phyloP scores from a whole-genome alignment of 2,113 vertebrate species.

The Callospermophilus lateralis region DNA sequence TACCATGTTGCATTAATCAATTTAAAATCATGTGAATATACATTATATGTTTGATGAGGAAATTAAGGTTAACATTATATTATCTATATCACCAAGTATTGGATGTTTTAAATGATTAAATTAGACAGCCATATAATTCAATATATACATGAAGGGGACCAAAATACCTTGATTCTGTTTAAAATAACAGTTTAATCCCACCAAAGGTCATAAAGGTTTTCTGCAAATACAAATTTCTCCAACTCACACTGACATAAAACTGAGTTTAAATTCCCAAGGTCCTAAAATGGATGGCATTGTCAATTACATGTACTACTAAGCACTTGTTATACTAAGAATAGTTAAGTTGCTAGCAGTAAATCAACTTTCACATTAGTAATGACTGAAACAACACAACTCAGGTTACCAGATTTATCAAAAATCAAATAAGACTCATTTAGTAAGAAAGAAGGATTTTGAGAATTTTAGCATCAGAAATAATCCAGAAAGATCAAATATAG shows the following conservation, averaged over 20 bases:
- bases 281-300: slow-evolving; percentile 6
- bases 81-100: not conserved
- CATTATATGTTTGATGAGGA: not conserved
- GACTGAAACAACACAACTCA: not conserved
- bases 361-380: not conserved
- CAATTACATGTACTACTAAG: not conserved
- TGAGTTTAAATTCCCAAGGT: slow-evolving; percentile 15
- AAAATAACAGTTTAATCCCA: slow-evolving; percentile 25
- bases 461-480: slow-evolving; percentile 42
- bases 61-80: slow-evolving; percentile 43
- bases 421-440: slow-evolving; percentile 7
- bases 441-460: not conserved
- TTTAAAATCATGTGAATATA: not conserved
- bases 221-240: slow-evolving; percentile 57
- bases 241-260: slow-evolving; percentile 18
- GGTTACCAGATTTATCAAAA: slow-evolving; percentile 29
- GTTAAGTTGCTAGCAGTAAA: not conserved
- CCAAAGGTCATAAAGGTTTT: slow-evolving; percentile 40
- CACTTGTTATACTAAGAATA: slow-evolving; percentile 32
- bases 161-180: slow-evolving; percentile 62
- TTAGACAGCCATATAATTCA: slow-evolving; percentile 25
- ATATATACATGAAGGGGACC: slow-evolving; percentile 25
- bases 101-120: slow-evolving; percentile 38
- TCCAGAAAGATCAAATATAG: slow-evolving; percentile 20
- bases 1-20: not conserved